Evolutionary conservation across 1,140 invertebrate species (phyloP), one percentile per base, ranked within the genome.

Genomic region (Drosophila pseudoananassae): DNA sequence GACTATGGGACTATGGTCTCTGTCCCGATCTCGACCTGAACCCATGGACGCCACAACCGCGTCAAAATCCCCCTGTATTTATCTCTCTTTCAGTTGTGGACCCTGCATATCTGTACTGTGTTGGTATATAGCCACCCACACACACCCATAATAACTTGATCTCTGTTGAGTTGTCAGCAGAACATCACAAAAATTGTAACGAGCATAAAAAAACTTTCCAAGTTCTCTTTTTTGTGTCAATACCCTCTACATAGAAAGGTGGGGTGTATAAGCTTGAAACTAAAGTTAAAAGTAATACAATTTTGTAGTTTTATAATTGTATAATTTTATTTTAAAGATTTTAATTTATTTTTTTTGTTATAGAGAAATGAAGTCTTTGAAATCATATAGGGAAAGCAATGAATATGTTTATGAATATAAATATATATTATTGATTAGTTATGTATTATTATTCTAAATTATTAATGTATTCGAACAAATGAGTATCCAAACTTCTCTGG

Each of bases 131-230:
- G 14, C 52, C 61, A 50, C 46, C 58, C 81, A 58, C 72, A 76
- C 56, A 65, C 52, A 52, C 66, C 46, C 57, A 54, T 87, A 87
- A 87, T 87, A 87, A 87, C 83, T 87, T 87, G 83, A 88, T 87
- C 83, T 87, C 83, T 85, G 82, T 82, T 87, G 83, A 88, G 83
- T 87, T 87, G 83, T 87, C 83, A 87, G 83, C 83, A 83, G 78
- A 83, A 88, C 83, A 87, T 88, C 78, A 87, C 75, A 66, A 87
- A 87, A 87, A 87, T 78, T 82, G 83, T 88, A 87, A 87, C 83
- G 83, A 83, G 83, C 75, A 51, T 57, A 74, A 76, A 70, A 69
- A 57, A 73, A 68, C 45, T 74, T 75, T n/a, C 25, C 9, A 33
- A 47, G 8, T 45, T 59, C 12, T 50, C 20, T 33, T 51, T 46